phyloP scores from a whole-genome alignment of 1,140 invertebrate genomes.

The Globodera ellingtonae region DNA sequence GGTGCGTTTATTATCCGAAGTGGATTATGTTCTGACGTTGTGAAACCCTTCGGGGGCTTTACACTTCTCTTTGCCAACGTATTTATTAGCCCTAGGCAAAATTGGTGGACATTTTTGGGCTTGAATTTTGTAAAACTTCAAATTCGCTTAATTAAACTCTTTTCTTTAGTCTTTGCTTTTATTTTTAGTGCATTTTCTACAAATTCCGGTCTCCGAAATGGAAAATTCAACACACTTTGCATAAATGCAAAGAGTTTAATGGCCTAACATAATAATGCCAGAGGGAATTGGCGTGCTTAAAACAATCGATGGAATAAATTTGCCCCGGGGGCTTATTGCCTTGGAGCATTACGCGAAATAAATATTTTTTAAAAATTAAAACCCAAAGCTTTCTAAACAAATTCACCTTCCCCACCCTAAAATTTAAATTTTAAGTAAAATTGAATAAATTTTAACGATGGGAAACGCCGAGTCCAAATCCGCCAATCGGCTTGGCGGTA shows the following conservation, averaged over 20 bases:
- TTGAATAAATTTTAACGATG: neutral
- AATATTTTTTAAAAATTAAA: neutral
- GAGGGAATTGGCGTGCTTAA: neutral
- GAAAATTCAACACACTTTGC: neutral
- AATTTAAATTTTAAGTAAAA: too few species aligned
- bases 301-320: constrained; percentile 6
- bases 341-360: neutral
- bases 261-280: neutral
- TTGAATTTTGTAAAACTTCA: too few species aligned
- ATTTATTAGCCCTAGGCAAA: too few species aligned
- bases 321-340: neutral
- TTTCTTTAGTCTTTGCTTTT: neutral
- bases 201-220: too few species aligned
- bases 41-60: constrained; percentile 12
- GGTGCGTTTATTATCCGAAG: too few species aligned
- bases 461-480: neutral
- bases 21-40: neutral
- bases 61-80: neutral
- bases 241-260: neutral
- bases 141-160: too few species aligned
- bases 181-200: neutral
- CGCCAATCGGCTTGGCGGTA: too few species aligned
- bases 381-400: too few species aligned
- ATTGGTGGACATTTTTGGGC: too few species aligned
- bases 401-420: too few species aligned